Evolutionary conservation across 2,888 invertebrate genomes (phyloP), one percentile per base, ranked within the genome.

Genomic region (Brachynemurus nebulosus): DNA sequence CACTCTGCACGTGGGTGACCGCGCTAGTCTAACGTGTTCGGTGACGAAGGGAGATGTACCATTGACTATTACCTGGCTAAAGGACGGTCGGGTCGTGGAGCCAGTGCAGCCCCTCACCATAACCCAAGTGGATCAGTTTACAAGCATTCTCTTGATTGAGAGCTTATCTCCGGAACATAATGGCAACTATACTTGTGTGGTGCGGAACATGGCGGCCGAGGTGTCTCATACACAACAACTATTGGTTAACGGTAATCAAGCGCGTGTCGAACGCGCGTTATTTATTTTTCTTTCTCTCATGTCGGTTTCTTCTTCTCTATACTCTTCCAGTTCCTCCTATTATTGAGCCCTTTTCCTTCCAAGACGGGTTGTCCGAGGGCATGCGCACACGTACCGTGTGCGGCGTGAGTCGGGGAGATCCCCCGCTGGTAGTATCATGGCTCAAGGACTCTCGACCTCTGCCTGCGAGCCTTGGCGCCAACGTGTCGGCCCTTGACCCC

Each of bases 271-370:
- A 58, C 60, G 60, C 57, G 58, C 61, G 57, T 61, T 58, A 64
- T 64, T 64, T 64, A 68, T 67, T 67, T 68, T 68, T 68, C 64
- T 70, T 63, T 69, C 62, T 65, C 70, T 71, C 68, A 70, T 69
- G 69, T 70, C 68, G 69, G 68, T 70, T 69, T 71, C 68, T 64
- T 61, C 63, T 64, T 62, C 61, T 65, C 61, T 66, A 62, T 63
- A 61, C 61, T 38, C 17, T 70, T 71, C 64, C 78, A 83, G 83
- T 83, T 74, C 83, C 83, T 69, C 83, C 83, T 69, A 80, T 79
- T 72, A 82, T 84, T 75, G 81, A 81, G 74, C 80, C 83, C 69
- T 83, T 84, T 76, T 75, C 74, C 71, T 83, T 83, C 72, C 79
- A 81, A 77, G 82, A 81, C 69, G 80, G 80, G 65, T 76, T 83